Evolutionary conservation across 1,140 invertebrate genomes (phyloP).

Genomic region (Neodiprion lecontei): DNA sequence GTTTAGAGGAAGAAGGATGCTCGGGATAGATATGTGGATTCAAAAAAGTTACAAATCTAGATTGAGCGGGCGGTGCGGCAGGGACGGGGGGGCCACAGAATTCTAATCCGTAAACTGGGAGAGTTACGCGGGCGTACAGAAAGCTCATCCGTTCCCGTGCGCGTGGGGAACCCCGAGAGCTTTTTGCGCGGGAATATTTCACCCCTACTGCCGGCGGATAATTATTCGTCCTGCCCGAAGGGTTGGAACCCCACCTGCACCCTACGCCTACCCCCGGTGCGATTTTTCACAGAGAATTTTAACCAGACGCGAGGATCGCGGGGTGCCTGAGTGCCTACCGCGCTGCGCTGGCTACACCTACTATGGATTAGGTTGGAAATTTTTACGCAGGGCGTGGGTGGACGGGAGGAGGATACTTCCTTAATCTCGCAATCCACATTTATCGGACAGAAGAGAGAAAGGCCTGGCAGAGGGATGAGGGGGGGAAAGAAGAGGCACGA

Average conservation of each 20-base stretch:
- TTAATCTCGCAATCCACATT: too few relatives aligned
- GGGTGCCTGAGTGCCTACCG: too few relatives aligned
- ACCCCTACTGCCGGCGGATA: constrained; percentile 1
- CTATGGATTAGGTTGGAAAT: too few relatives aligned
- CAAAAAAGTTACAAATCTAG: neutral
- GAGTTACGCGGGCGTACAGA: neutral
- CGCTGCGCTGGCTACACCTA: too few relatives aligned
- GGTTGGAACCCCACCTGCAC: neutral
- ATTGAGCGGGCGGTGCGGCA: neutral
- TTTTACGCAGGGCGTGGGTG: too few relatives aligned
- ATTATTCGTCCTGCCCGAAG: constrained; percentile 4
- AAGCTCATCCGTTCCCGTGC: neutral
- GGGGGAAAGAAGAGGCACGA: too few relatives aligned
- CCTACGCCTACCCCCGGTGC: neutral
- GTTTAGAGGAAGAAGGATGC: too few relatives aligned
- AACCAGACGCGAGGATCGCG: neutral
- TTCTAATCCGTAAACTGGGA: constrained; percentile 1
- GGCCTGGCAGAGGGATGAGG: too few relatives aligned
- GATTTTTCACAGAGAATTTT: constrained; percentile 2
- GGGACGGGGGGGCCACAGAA: neutral
- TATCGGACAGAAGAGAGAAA: too few relatives aligned
- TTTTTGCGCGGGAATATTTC: constrained; percentile 7
- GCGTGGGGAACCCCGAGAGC: neutral
- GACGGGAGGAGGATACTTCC: too few relatives aligned
- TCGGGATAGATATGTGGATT: neutral